phyloP scores from a whole-genome alignment of 2,888 invertebrate species.

The Tetropium fuscum region DNA sequence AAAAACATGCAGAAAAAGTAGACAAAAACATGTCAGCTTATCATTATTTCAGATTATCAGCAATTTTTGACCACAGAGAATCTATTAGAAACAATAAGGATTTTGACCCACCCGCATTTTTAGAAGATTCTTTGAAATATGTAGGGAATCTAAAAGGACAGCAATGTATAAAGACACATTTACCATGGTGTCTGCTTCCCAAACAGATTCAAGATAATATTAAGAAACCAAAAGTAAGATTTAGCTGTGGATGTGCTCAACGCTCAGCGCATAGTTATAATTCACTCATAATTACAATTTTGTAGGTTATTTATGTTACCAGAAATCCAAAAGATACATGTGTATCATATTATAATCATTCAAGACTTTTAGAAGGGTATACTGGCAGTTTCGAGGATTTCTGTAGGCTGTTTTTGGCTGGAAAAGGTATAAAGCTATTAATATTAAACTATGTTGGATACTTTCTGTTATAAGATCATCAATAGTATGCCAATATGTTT shows the following conservation, averaged over 20 bases:
- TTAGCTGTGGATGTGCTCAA: too few relatives aligned
- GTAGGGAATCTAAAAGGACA: slow-evolving; percentile 45
- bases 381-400: slow-evolving; percentile 70
- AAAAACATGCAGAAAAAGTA: neutral
- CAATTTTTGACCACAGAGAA: slow-evolving; percentile 63
- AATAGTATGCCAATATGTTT: neutral
- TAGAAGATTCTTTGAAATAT: slow-evolving; percentile 53
- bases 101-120: slow-evolving; percentile 51
- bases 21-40: neutral
- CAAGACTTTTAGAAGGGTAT: slow-evolving; percentile 71
- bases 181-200: slow-evolving; percentile 73
- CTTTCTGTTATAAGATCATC: too few relatives aligned
- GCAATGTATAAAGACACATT: slow-evolving; percentile 74
- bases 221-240: slow-evolving; percentile 60
- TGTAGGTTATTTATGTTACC: slow-evolving; percentile 76
- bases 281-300: slow-evolving; percentile 36
- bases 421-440: too few relatives aligned
- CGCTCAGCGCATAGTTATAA: neutral
- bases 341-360: slow-evolving; percentile 78
- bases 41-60: slow-evolving; percentile 61
- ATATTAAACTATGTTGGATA: too few relatives aligned
- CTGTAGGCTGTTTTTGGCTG: slow-evolving; percentile 72
- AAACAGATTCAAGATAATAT: slow-evolving; percentile 62
- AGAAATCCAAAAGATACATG: slow-evolving; percentile 80
- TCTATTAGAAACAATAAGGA: slow-evolving; percentile 54